Base-by-base conservation (phyloP, 2,888 invertebrate genomes). In the Julus scandinavius region DNA sequence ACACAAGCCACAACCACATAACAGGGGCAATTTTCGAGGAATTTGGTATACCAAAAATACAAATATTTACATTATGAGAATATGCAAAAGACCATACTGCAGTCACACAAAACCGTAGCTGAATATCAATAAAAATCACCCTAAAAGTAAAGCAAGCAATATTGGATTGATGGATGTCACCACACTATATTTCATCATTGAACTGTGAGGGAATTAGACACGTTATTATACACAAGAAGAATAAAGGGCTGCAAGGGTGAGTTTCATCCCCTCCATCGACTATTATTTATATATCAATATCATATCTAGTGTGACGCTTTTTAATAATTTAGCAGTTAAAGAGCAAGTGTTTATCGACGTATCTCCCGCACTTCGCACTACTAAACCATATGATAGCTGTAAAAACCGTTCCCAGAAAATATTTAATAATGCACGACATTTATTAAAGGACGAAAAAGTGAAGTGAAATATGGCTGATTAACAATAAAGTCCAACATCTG, bases 321-420 rank as follows among this genome's bases (percentile, higher is more conserved):
- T 85, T 85, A 85, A 85, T 85, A 85, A 85, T 85, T 85, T 45
- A 85, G 41, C 85, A 85, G 85, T 85, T 85, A 72, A n/a, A 29
- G 85, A 85, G 49, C 85, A 85, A 85, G 85, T 85, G 85, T 85
- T 85, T 85, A 85, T 85, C 85, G 85, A 85, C 41, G 20, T 17
- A 85, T 85, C 85, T 41, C 17, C 85, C n/a, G n/a, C n/a, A n/a
- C n/a, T n/a, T n/a, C n/a, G n/a, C 84, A 49, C 72, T 20, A 72
- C 72, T 72, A 72, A 29, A 49, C 41, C 85, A 85, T 85, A 49
- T 85, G 85, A 85, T 85, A 41, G 85, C 49, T 85, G 49, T 85
- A 85, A 85, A 85, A 85, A 49, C 85, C 49, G 85, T 85, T 85
- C 85, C 85, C 85, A 85, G 41, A 85, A 85, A 49, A 85, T 40